These are phyloP conservation scores for Phalacrocorax pelagicus DNA, from an alignment of 2,113 vertebrate genomes.

Conservation along the genomic window DNA sequence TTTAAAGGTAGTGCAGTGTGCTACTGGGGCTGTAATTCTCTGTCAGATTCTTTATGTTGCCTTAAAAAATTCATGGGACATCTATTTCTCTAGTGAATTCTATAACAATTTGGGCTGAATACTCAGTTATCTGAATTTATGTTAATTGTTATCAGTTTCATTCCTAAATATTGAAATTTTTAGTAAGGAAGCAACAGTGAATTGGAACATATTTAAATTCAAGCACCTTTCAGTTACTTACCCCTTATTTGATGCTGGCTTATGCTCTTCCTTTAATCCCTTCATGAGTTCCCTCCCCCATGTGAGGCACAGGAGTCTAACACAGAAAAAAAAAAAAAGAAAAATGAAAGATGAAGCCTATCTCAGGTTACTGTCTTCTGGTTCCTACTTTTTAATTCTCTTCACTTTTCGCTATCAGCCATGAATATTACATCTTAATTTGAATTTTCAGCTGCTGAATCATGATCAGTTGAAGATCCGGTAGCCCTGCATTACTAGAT, in stretches of 20 bases:
- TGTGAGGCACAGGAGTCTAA: not conserved
- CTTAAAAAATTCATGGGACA: not conserved
- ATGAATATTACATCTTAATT: conserved; percentile 11
- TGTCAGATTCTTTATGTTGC: not conserved
- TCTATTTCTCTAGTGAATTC: not conserved
- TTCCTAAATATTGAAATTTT: not conserved
- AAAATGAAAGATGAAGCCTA: not conserved
- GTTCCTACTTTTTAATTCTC: not conserved
- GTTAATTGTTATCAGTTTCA: not conserved
- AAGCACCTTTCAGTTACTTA: not conserved
- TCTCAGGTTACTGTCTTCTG: not conserved
- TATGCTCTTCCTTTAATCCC: not conserved
- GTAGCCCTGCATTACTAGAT: not conserved
- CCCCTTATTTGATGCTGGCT: not conserved
- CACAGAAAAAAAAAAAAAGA: not conserved
- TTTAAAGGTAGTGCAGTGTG: not conserved
- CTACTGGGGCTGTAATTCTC: not conserved
- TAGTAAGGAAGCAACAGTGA: not conserved
- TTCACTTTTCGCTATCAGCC: not conserved
- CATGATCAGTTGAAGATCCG: conserved; percentile 7
- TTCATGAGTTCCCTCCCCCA: not conserved
- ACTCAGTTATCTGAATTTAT: not conserved
- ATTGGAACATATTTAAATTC: not conserved
- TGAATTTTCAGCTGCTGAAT: conserved; percentile 48
- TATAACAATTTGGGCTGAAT: not conserved